phyloP scores from a whole-genome alignment of 2,888 invertebrate species.

The Sinodicranocentrus sp. region DNA sequence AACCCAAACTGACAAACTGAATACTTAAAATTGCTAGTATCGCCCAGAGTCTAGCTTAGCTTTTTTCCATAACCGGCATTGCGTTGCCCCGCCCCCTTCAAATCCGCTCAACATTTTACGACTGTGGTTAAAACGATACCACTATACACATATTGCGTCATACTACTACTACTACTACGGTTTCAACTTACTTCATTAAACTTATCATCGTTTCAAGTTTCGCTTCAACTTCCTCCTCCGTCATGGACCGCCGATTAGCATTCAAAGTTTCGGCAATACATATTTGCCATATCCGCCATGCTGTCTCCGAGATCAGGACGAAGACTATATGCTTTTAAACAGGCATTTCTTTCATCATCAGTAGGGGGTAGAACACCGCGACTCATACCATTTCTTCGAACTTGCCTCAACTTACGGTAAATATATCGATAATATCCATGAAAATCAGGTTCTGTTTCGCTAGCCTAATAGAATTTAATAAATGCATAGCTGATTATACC shows the following conservation, averaged over 20 bases:
- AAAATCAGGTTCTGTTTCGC: not conserved
- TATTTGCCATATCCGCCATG: not conserved
- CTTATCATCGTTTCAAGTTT: not conserved
- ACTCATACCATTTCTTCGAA: not conserved
- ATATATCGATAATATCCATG: conserved; percentile 4
- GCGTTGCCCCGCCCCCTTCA: too few species aligned
- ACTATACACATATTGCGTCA: too few species aligned
- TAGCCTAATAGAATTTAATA: too few species aligned
- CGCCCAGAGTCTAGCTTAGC: too few species aligned
- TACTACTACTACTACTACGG: too few species aligned
- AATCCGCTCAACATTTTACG: too few species aligned
- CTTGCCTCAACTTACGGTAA: not conserved
- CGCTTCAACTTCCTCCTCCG: not conserved
- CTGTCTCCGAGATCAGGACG: not conserved
- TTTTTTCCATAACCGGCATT: too few species aligned
- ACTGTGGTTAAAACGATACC: too few species aligned
- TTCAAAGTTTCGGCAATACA: not conserved
- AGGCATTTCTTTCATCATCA: not conserved
- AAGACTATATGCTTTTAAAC: not conserved
- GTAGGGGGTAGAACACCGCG: not conserved
- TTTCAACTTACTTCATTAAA: conserved; percentile 3
- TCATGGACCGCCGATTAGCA: not conserved
- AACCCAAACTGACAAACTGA: too few species aligned
- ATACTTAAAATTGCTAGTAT: too few species aligned
- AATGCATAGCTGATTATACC: too few species aligned